Evolutionary conservation across 2,113 vertebrate genomes (phyloP).

Genomic region (Platichthys flesus): DNA sequence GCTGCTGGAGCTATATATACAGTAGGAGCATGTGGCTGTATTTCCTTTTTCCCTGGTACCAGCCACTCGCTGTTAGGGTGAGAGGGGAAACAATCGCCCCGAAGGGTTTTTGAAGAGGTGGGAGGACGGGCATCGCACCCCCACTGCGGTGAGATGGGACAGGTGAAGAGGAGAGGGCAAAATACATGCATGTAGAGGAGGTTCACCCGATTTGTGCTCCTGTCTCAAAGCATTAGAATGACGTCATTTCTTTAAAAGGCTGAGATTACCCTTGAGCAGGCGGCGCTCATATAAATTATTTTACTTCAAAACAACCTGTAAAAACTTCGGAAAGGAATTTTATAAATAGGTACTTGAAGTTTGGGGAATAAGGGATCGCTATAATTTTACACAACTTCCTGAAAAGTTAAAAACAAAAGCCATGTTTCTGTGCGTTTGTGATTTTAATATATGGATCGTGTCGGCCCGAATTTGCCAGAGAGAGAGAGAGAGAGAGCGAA

Average conservation of each 20-base stretch:
- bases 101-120: slow-evolving; percentile 20
- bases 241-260: not conserved
- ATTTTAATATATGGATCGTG: not conserved
- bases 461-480: slow-evolving; percentile 6
- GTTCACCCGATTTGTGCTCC: not conserved
- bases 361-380: not conserved
- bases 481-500: not conserved
- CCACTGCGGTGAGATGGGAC: slow-evolving; percentile 7
- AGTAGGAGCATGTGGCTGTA: slow-evolving; percentile 33
- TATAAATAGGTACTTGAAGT: not conserved
- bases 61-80: not conserved
- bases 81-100: slow-evolving; percentile 17
- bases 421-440: not conserved
- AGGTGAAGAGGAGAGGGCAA: not conserved
- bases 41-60: slow-evolving; percentile 28
- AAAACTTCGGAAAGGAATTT: not conserved
- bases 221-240: not conserved
- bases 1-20: slow-evolving; percentile 22
- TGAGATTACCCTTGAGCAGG: not conserved
- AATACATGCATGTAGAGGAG: not conserved
- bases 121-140: not conserved
- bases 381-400: not conserved
- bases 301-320: not conserved
- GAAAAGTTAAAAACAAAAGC: slow-evolving; percentile 26
- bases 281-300: not conserved